A percentile compares a stretch with the other conserved stretches of the same genome.
Evolutionary conservation across 2,797 vertebrate genomes (phyloP).

Genomic region (Microhierax caerulescens): DNA sequence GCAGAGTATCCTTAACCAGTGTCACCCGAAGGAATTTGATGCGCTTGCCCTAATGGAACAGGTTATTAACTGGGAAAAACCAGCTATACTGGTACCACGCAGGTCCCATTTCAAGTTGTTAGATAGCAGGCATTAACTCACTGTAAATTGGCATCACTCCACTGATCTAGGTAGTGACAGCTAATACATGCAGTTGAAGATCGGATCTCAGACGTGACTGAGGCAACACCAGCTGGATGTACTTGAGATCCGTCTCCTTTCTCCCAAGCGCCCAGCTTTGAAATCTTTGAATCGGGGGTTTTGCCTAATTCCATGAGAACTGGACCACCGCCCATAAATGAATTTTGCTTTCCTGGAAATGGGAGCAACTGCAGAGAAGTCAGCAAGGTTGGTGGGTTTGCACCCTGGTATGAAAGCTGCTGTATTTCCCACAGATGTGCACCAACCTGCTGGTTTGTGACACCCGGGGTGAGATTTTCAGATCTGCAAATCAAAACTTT

Average conservation of each 20-base stretch:
- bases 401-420: not conserved
- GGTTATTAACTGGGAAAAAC: conserved; percentile 37
- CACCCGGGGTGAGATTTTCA: not conserved
- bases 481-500: not conserved
- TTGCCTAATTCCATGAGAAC: not conserved
- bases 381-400: not conserved
- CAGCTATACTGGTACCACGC: conserved; percentile 3
- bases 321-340: not conserved
- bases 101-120: not conserved
- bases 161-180: not conserved
- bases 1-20: not conserved
- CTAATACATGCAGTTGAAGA: not conserved
- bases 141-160: not conserved
- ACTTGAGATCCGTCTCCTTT: not conserved
- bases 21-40: conserved; percentile 56
- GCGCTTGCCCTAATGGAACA: conserved; percentile 57
- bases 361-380: not conserved
- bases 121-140: conserved; percentile 23
- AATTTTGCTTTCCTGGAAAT: conserved; percentile 2
- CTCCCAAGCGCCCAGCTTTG: not conserved
- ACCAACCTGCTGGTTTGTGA: not conserved
- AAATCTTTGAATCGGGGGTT: not conserved
- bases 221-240: not conserved
- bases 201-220: not conserved
- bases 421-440: not conserved